Conservation (phyloP, 2,888 invertebrate genomes). For the Reticulitermes lucifugus region DNA sequence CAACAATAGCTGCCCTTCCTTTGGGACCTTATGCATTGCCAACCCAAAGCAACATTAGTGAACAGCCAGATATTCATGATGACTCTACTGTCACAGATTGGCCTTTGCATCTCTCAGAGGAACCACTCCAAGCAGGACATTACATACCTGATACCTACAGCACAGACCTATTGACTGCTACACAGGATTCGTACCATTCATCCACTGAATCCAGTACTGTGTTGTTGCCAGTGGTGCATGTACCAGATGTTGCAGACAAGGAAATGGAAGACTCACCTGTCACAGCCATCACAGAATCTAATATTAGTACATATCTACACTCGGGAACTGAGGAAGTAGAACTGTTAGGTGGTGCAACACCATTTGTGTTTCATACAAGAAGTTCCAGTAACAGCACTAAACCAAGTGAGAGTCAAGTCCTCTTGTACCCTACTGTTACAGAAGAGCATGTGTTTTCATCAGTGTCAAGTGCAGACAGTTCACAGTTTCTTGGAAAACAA, state of each 20-base stretch:
- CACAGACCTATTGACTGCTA: neutral
- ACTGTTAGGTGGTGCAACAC: neutral
- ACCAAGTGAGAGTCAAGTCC: neutral
- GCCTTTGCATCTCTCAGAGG: neutral
- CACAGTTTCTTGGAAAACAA: neutral
- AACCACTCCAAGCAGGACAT: neutral
- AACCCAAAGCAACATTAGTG: neutral
- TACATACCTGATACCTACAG: neutral
- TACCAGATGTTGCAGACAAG: too few species aligned
- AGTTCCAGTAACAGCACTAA: neutral
- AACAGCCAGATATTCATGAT: neutral
- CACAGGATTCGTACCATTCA: neutral
- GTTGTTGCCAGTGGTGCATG: neutral
- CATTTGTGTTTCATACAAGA: neutral
- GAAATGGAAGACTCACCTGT: too few species aligned
- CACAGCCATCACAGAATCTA: neutral
- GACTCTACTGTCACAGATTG: neutral
- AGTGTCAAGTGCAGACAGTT: conserved; percentile 12
- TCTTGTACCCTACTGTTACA: neutral
- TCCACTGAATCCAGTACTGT: neutral
- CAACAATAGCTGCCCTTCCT: neutral
- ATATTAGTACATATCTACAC: neutral
- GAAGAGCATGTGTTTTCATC: neutral
- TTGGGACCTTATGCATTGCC: neutral
- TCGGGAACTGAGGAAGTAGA: neutral